Evolutionary conservation across 2,888 invertebrate species (phyloP), one percentile per base, ranked within the genome.

Genomic region (Tenodera sinensis): DNA sequence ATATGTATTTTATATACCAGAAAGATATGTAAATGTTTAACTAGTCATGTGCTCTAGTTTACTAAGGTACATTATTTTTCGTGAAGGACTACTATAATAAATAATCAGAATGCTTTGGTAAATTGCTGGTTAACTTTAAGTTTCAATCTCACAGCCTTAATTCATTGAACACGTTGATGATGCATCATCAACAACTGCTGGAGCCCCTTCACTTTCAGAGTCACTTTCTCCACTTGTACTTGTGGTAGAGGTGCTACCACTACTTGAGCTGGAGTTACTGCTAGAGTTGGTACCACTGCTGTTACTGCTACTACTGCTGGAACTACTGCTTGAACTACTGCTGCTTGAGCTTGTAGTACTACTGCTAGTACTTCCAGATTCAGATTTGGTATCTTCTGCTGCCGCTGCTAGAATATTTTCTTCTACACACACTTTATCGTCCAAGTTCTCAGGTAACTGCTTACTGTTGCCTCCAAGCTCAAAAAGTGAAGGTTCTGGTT

Each of bases 381-480:
- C 81, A 85, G 84, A 84, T 42, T 88, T 84, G 27, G 34, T 34
- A 34, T 88, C 88, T 2, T 88, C 88, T 34, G 71, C 81, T 83
- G 83, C 89, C 28, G 88, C 30, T 30, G 2, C 88, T 82, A 54
- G 12, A 42, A 28, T 28, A 28, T 47, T 47, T n/a, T 88, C 42
- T 82, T 90, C 90, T 84, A 89, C 89, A 47, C 89, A 89, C 27
- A 83, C 87, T 81, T 91, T 91, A 28, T 83, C 87, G 82, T 71
- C 47, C 3, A 47, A 28, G 15, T 85, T 28, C 20, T 47, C 42
- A 28, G 28, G 25, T 28, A 28, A 85, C 6, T 25, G n/a, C 2
- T 85, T 88, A 34, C 85, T 30, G 28, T 88, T 84, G 25, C 88
- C 88, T 71, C 90, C 90, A 9, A 83, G 83, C n/a, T 82, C 71